Conservation (phyloP, 2,888 invertebrate species). For the Colostygia pectinataria region DNA sequence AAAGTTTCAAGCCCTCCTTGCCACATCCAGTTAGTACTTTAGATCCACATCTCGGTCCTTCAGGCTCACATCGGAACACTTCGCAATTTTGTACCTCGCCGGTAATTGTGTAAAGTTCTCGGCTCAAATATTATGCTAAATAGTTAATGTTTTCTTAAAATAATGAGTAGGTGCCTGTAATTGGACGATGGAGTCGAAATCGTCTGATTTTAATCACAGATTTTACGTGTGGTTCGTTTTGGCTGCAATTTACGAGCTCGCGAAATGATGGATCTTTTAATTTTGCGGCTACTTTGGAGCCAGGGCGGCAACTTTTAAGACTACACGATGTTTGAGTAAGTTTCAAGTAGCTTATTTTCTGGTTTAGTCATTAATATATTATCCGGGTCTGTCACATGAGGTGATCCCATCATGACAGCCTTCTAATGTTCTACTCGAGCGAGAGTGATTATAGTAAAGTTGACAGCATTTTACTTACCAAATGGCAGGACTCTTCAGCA, state of each 20-base stretch:
- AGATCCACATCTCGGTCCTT: slow-evolving; percentile 16
- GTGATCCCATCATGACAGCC: no score
- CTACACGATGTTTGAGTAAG: no score
- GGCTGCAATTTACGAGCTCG: slow-evolving; percentile 11
- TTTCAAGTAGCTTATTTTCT: no score
- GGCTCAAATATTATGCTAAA: slow-evolving; percentile 66
- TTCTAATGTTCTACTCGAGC: no score
- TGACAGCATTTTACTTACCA: no score
- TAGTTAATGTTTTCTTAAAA: slow-evolving; percentile 67
- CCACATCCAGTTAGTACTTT: slow-evolving; percentile 45
- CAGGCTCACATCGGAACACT: slow-evolving; percentile 52
- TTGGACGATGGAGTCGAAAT: slow-evolving; percentile 48
- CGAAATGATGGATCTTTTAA: slow-evolving; percentile 22
- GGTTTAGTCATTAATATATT: no score
- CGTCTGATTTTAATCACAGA: slow-evolving; percentile 46
- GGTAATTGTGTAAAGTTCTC: slow-evolving; percentile 68
- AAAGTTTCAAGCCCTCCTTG: background rate
- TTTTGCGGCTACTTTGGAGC: background rate
- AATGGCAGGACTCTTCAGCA: no score
- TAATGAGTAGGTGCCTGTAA: slow-evolving; percentile 63
- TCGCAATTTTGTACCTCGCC: slow-evolving; percentile 64
- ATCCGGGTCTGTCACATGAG: no score
- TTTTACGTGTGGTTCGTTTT: slow-evolving; percentile 19
- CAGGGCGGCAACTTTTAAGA: background rate
- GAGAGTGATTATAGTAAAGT: no score